These are phyloP conservation scores for Rousettus leschenaultii DNA, from an alignment of 2,113 vertebrate genomes.

Conservation along the genomic window DNA sequence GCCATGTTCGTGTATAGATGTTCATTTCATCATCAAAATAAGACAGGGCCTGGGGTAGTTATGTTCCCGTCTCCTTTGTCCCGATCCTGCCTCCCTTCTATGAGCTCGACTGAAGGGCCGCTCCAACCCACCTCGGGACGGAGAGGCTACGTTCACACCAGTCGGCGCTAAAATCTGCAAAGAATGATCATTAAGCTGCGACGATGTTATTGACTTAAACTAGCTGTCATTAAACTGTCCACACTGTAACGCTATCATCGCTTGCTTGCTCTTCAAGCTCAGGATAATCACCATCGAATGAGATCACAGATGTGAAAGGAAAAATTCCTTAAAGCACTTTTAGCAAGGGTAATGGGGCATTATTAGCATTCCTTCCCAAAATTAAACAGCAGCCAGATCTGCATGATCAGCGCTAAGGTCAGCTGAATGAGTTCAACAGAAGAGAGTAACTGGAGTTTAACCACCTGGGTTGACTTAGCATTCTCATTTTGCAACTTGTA, in stretches of 20 bases:
- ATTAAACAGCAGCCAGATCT: not conserved
- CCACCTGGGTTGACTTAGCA: not conserved
- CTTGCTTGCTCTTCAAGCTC: conserved; percentile 22
- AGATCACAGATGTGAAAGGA: not conserved
- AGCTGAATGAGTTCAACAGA: not conserved
- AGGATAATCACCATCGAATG: not conserved
- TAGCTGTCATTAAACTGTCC: not conserved
- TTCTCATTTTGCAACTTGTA: not conserved
- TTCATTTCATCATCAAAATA: conserved; percentile 26
- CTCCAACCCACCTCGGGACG: not conserved
- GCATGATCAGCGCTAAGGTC: not conserved
- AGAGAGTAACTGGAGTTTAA: not conserved
- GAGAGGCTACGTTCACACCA: not conserved
- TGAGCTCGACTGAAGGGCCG: not conserved
- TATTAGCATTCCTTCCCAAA: not conserved
- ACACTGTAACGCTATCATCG: not conserved
- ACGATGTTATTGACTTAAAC: not conserved
- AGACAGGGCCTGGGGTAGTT: not conserved
- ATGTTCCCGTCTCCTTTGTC: not conserved
- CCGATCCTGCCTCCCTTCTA: not conserved
- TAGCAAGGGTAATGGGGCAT: not conserved
- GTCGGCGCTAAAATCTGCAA: not conserved
- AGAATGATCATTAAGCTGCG: not conserved
- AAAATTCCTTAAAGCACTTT: not conserved
- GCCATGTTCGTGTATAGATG: conserved; percentile 47